phyloP scores from a whole-genome alignment of 23 tunicate genomes.

The Styela plicata region DNA sequence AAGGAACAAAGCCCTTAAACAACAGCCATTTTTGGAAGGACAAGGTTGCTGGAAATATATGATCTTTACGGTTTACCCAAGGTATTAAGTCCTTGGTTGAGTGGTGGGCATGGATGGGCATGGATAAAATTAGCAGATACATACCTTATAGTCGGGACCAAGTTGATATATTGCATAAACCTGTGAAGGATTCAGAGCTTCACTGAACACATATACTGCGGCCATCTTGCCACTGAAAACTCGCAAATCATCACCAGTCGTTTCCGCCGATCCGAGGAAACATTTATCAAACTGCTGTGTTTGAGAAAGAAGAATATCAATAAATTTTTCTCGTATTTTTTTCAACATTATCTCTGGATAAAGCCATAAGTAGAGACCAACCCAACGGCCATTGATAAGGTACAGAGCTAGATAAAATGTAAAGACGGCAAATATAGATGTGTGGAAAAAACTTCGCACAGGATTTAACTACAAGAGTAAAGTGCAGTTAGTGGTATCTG shows the following conservation, averaged over 20 bases:
- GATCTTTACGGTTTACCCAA: background rate
- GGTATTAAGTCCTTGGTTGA: background rate
- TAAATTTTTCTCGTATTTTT: too few relatives aligned
- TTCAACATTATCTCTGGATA: too few relatives aligned
- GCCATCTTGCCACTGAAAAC: conserved; percentile 98
- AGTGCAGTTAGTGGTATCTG: too few relatives aligned
- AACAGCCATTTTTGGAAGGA: background rate
- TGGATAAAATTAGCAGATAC: background rate
- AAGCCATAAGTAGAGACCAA: too few relatives aligned
- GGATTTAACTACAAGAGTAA: too few relatives aligned
- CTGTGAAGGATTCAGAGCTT: conserved; percentile 85
- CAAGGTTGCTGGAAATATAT: too few relatives aligned
- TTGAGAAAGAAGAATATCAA: conserved; percentile 17
- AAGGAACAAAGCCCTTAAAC: background rate
- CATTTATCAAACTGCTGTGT: conserved; percentile 94
- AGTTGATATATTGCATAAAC: conserved; percentile 88
- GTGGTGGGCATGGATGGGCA: background rate
- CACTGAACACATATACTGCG: conserved; percentile 94
- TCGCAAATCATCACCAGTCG: conserved; percentile 73
- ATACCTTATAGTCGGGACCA: conserved; percentile 88
- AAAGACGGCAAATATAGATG: too few relatives aligned
- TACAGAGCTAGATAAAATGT: too few relatives aligned
- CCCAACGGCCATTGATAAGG: too few relatives aligned
- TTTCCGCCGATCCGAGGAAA: conserved; percentile 97
- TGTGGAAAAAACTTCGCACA: too few relatives aligned